These are phyloP conservation scores for Sebastes wilsoni DNA, from an alignment of 2,797 vertebrate genomes.

Conservation along the genomic window DNA sequence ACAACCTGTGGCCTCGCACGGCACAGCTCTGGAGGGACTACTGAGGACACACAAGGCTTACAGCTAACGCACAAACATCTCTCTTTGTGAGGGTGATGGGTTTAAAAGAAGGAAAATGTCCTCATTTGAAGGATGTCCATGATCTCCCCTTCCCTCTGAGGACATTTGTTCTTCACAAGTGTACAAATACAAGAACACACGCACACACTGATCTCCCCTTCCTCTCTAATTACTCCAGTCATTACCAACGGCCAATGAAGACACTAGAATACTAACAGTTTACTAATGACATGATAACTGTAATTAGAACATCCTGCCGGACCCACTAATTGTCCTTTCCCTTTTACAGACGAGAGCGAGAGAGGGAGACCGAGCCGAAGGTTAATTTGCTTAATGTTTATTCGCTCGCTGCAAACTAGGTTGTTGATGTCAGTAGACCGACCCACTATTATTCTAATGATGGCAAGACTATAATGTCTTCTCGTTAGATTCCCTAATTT, in stretches of 20 bases:
- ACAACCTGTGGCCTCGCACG: slow-evolving; percentile 75
- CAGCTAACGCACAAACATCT: neutral
- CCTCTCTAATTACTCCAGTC: slow-evolving; percentile 69
- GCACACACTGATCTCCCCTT: slow-evolving; percentile 15
- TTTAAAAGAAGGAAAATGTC: slow-evolving; percentile 33
- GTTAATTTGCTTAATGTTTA: slow-evolving; percentile 68
- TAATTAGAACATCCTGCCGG: slow-evolving; percentile 77
- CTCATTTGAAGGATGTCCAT: slow-evolving; percentile 49
- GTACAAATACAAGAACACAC: slow-evolving; percentile 16
- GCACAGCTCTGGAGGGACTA: slow-evolving; percentile 52
- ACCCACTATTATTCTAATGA: slow-evolving; percentile 32
- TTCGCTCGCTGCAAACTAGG: slow-evolving; percentile 42
- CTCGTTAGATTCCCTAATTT: neutral
- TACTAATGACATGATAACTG: slow-evolving; percentile 82
- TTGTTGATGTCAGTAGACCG: slow-evolving; percentile 37
- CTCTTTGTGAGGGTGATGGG: neutral
- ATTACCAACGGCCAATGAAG: slow-evolving; percentile 72
- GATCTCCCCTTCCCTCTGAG: slow-evolving; percentile 43
- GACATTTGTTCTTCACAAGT: slow-evolving; percentile 19
- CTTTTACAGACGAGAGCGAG: slow-evolving; percentile 35
- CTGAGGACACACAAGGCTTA: slow-evolving; percentile 34
- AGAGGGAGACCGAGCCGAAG: slow-evolving; percentile 29
- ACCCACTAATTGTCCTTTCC: slow-evolving; percentile 73
- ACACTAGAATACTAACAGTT: slow-evolving; percentile 71
- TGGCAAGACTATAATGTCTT: neutral